phyloP scores from a whole-genome alignment of 1,140 invertebrate species.

The Platorchestia sp. region DNA sequence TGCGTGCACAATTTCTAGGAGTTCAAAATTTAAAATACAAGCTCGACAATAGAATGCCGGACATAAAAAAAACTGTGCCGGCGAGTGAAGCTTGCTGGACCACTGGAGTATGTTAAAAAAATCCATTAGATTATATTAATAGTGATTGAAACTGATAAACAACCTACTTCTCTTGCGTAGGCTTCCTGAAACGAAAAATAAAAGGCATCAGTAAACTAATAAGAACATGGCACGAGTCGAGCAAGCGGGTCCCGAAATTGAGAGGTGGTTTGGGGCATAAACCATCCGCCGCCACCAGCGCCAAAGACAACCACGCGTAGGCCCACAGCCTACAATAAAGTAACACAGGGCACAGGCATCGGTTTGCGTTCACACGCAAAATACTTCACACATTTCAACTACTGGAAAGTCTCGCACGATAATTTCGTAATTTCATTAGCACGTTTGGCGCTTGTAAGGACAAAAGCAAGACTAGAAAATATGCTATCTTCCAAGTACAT shows the following conservation, averaged over 20 bases:
- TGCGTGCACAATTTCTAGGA: neutral
- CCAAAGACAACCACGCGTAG: neutral
- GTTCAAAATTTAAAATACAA: neutral
- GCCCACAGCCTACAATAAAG: no score
- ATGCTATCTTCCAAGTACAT: no score
- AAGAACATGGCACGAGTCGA: neutral
- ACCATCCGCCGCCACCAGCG: neutral
- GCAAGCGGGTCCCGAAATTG: neutral
- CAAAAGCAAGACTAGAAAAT: no score
- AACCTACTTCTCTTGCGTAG: conserved; percentile 45
- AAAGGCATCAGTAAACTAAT: neutral
- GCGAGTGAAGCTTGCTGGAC: neutral
- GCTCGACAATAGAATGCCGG: neutral
- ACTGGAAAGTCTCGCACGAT: no score
- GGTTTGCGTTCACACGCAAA: no score
- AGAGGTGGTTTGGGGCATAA: neutral
- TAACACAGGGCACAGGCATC: no score
- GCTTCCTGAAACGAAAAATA: conserved; percentile 25
- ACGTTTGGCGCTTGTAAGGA: no score
- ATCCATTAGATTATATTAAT: neutral
- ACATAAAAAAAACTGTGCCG: neutral
- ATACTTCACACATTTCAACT: no score
- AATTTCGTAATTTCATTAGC: no score
- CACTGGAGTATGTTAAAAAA: neutral
- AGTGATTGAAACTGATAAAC: neutral